Conservation (phyloP, 2,113 vertebrate genomes). For the Promerops cafer region DNA sequence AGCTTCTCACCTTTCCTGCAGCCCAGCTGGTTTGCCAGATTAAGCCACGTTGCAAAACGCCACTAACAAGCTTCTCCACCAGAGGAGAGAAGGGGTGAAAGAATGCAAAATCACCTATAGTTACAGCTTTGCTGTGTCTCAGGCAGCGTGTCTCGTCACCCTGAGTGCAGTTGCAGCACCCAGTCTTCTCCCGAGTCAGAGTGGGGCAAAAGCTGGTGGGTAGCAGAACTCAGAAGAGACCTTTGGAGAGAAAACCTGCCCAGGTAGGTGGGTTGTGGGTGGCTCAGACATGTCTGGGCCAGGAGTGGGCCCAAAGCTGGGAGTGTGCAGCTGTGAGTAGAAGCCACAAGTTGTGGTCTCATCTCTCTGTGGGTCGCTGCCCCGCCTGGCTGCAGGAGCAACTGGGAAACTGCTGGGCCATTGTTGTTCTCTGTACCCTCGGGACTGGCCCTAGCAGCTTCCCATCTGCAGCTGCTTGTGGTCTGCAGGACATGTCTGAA, state of each 20-base stretch:
- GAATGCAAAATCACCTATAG: neutral
- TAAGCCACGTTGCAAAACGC: neutral
- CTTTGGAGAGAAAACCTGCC: neutral
- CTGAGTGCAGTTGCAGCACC: neutral
- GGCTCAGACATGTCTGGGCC: neutral
- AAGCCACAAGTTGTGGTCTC: neutral
- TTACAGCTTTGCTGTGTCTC: neutral
- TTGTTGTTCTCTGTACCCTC: neutral
- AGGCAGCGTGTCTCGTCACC: rapidly evolving
- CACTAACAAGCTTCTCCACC: neutral
- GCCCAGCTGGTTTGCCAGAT: neutral
- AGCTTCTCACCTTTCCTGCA: neutral
- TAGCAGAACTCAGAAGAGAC: neutral
- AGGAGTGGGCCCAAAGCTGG: rapidly evolving
- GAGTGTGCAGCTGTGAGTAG: neutral
- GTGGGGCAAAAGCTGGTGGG: neutral
- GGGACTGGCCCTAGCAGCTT: neutral
- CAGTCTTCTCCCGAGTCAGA: neutral
- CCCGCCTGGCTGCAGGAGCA: neutral
- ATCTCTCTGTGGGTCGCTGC: neutral
- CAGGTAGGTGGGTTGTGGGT: neutral
- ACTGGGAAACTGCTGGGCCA: neutral
- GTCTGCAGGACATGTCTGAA: rapidly evolving
- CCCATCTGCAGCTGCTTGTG: neutral
- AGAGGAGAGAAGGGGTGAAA: neutral